These are phyloP conservation scores for Hyppa rectilinea DNA, from an alignment of 2,888 invertebrate species.

Conservation along the genomic window DNA sequence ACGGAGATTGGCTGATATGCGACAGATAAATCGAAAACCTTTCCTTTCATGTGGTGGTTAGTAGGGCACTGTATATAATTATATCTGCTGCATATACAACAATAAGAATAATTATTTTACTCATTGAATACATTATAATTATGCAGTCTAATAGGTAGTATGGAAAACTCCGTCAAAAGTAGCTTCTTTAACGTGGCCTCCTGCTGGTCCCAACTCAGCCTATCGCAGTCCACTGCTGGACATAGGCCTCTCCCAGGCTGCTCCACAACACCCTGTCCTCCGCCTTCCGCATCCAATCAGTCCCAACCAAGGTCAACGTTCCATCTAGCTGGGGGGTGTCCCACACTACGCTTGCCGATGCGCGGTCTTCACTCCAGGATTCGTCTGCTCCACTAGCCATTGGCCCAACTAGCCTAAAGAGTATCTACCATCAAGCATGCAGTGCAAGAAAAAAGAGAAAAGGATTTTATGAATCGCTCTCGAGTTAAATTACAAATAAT, in stretches of 20 bases:
- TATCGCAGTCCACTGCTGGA: too few species aligned
- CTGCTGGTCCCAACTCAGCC: too few species aligned
- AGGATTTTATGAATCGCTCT: not conserved
- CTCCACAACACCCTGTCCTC: too few species aligned
- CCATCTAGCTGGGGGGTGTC: too few species aligned
- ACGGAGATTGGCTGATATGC: not conserved
- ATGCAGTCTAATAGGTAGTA: not conserved
- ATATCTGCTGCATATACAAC: not conserved
- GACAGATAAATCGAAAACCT: not conserved
- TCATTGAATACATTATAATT: not conserved
- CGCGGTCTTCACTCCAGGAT: too few species aligned
- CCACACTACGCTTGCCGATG: too few species aligned
- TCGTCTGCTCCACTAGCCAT: too few species aligned
- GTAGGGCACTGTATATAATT: not conserved
- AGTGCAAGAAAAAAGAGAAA: not conserved
- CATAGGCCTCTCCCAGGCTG: too few species aligned
- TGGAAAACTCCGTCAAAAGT: not conserved
- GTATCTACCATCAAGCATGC: not conserved
- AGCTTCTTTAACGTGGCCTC: not conserved
- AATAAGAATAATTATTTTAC: not conserved
- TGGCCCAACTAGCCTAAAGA: not conserved
- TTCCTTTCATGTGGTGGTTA: not conserved
- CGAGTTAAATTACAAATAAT: not conserved
- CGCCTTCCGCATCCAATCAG: too few species aligned
- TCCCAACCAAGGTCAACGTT: too few species aligned